Conservation (phyloP, 92 coral and sea anemone genomes). For the Anthopleura xanthogrammica region DNA sequence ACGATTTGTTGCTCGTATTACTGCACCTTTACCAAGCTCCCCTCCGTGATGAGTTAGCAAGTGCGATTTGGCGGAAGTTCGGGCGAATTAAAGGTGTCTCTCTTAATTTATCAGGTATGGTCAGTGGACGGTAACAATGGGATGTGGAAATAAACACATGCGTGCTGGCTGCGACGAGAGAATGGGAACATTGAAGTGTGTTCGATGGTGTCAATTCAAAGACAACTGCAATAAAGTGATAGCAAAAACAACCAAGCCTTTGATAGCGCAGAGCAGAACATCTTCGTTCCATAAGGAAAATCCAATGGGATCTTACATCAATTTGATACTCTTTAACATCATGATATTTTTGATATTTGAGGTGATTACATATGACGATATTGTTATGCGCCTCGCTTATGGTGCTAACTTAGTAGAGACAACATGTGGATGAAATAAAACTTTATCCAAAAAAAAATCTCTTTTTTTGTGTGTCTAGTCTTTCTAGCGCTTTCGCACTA, state of each 20-base stretch:
- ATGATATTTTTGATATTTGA: not conserved
- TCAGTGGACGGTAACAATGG: constrained; percentile 34
- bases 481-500: too few species aligned
- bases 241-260: constrained; percentile 17
- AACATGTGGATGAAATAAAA: not conserved
- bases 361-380: constrained; percentile 2
- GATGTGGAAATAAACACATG: constrained; percentile 45
- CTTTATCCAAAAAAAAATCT: too few species aligned
- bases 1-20: too few species aligned
- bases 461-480: too few species aligned
- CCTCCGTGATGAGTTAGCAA: too few species aligned
- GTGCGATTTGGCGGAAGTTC: too few species aligned
- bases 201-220: constrained; percentile 34
- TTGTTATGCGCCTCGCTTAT: constrained; percentile 6
- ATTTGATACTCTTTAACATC: not conserved
- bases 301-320: constrained; percentile 9
- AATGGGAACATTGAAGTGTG: constrained; percentile 51
- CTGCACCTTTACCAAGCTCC: too few species aligned
- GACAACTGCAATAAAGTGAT: constrained; percentile 41
- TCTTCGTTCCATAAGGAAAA: not conserved
- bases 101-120: constrained; percentile 4
- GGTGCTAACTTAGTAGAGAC: constrained; percentile 22
- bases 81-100: not conserved
- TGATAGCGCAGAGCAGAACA: constrained; percentile 8
- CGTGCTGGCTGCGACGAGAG: constrained; percentile 51